Evolutionary conservation across 2,888 invertebrate genomes (phyloP).

Genomic region (Caenorhabditis becei): DNA sequence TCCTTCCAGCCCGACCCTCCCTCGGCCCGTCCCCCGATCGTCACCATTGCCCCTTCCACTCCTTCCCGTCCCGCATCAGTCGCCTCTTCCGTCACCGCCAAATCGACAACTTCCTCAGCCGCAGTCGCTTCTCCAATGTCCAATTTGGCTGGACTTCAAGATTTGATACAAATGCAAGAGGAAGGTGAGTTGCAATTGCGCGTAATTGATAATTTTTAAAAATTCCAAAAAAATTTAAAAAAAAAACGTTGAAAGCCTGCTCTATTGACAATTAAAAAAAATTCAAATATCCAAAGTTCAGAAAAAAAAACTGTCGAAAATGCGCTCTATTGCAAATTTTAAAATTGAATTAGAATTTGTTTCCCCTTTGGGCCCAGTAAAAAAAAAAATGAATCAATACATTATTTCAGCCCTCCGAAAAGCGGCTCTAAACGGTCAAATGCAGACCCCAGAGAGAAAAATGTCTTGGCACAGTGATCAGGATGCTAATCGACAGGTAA

Average conservation of each 20-base stretch:
- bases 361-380: no score
- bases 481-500: constrained; percentile 56
- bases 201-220: no score
- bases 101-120: constrained; percentile 12
- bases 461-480: constrained; percentile 62
- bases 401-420: constrained; percentile 56
- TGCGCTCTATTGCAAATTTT: neutral
- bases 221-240: constrained; percentile 9
- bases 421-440: constrained; percentile 41
- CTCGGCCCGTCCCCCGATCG: constrained; percentile 13
- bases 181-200: no score
- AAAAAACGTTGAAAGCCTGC: no score
- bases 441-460: constrained; percentile 42
- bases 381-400: no score
- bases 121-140: constrained; percentile 25
- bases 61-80: constrained; percentile 56
- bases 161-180: constrained; percentile 61
- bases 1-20: neutral
- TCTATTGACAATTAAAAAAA: no score
- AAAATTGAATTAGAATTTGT: no score
- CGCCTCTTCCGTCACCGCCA: constrained; percentile 18
- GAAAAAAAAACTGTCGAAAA: no score
- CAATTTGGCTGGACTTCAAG: constrained; percentile 60
- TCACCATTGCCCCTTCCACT: constrained; percentile 46
- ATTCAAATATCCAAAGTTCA: no score